Evolutionary conservation across 2,888 invertebrate species (phyloP).

Genomic region (Aproaerema taeniolella): DNA sequence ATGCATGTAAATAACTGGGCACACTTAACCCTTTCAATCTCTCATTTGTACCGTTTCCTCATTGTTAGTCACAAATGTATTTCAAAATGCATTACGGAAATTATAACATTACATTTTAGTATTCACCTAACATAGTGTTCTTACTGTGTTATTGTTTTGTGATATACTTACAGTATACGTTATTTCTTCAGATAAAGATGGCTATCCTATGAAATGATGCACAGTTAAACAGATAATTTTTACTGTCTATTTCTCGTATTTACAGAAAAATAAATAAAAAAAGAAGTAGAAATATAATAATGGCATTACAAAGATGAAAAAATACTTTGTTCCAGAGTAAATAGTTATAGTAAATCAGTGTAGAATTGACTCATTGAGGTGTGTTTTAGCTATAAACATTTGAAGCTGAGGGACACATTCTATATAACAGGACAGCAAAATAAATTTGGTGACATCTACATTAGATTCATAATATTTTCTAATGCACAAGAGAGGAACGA

Average conservation of each 20-base stretch:
- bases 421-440: conserved; percentile 6
- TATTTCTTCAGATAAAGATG: conserved; percentile 79
- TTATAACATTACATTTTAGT: conserved; percentile 51
- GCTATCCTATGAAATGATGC: conserved; percentile 85
- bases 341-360: conserved; percentile 11
- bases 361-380: conserved; percentile 16
- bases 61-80: conserved; percentile 53
- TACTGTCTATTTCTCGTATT: conserved; percentile 78
- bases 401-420: conserved; percentile 21
- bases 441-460: conserved; percentile 9
- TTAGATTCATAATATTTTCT: not conserved
- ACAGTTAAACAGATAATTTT: conserved; percentile 88
- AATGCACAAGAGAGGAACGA: conserved; percentile 1
- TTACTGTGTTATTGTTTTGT: conserved; percentile 75
- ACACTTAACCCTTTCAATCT: conserved; percentile 44
- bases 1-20: conserved; percentile 59
- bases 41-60: conserved; percentile 29
- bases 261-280: conserved; percentile 63
- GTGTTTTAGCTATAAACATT: conserved; percentile 22
- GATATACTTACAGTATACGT: conserved; percentile 77
- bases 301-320: conserved; percentile 31
- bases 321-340: conserved; percentile 24
- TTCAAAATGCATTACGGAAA: conserved; percentile 45
- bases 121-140: conserved; percentile 72
- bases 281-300: conserved; percentile 44